Conservation (phyloP, 2,888 invertebrate species). For the Ophioninae sp. region DNA sequence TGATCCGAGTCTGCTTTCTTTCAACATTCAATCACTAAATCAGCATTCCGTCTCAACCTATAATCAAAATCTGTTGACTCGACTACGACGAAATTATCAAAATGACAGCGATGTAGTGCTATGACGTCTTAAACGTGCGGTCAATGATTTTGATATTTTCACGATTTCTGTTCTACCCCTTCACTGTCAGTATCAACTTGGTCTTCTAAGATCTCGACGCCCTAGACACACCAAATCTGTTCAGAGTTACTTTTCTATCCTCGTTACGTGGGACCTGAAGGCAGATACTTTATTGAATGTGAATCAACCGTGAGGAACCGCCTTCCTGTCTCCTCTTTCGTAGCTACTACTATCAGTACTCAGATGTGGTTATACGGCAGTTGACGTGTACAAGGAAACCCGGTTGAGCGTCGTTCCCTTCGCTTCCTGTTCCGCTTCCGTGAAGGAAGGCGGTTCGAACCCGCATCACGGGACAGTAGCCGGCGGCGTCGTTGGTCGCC, state of each 20-base stretch:
- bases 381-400: conserved; percentile 36
- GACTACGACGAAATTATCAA: background rate
- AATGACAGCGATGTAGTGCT: background rate
- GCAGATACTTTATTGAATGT: conserved; percentile 59
- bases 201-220: background rate
- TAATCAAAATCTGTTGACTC: background rate
- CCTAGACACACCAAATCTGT: background rate
- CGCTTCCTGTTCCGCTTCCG: conserved; percentile 65
- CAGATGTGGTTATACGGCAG: conserved; percentile 1
- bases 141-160: too few species aligned
- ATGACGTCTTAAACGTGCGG: too few species aligned
- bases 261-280: conserved; percentile 59
- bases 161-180: too few species aligned
- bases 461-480: conserved; percentile 42
- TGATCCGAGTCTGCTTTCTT: background rate
- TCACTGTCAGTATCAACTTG: too few species aligned
- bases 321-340: conserved; percentile 54
- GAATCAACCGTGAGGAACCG: conserved; percentile 66
- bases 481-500: conserved; percentile 42
- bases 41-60: background rate
- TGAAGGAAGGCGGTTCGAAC: conserved; percentile 50
- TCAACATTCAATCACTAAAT: background rate
- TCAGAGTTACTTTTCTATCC: background rate
- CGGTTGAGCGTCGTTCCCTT: conserved; percentile 44
- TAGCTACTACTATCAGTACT: conserved; percentile 25